Base-by-base conservation (phyloP, 2,797 vertebrate species). In the Paguma larvata region DNA sequence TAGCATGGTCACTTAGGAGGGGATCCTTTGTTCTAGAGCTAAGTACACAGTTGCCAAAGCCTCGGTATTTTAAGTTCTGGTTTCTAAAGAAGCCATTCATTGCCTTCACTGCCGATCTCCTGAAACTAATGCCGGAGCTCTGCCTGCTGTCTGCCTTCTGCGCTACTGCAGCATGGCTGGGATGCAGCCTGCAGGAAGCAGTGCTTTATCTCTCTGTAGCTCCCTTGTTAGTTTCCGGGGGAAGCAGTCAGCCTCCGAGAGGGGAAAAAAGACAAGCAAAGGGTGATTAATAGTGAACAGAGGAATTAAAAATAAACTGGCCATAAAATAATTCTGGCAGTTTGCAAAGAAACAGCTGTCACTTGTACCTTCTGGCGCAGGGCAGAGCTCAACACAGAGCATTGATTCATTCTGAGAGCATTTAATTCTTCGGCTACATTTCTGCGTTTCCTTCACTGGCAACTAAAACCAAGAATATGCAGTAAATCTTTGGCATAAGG, bases 221-320 rank as follows among this genome's bases (percentile, higher is more conserved):
- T 73, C 78, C 91, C 67, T 25, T 21, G 16, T 34, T 80, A 41
- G 88, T 85, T 92, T 94, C 97, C 73, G 68, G 82, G 90, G 73
- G 96, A 53, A 89, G 79, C 56, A 79, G 62, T 94, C 19, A 44
- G 87, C 68, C 86, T 96, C 88, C 77, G 96, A 91, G 94, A 97
- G 97, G 97, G 96, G 89, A 97, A 98, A 13, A 92, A 87, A 86
- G 96, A 88, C 86, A 59, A 98, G 73, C 62, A 94, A 88, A 93
- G 53, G 88, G n/a, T 97, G 85, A 97, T 93, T 91, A 87, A 98
- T 95, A 97, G 91, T 95, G 97, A 97, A 68, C 73, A 97, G 88
- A 89, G 92, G 82, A 91, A 90, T 98, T 97, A 98, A 97, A 93
- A 97, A 84, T 95, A 97, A 97, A 96, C 97, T 80, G 89, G 94